Percentiles rank a stretch among this genome's conserved stretches.
Conservation (phyloP, 2,113 vertebrate species). For the Glaucidium brasilianum region DNA sequence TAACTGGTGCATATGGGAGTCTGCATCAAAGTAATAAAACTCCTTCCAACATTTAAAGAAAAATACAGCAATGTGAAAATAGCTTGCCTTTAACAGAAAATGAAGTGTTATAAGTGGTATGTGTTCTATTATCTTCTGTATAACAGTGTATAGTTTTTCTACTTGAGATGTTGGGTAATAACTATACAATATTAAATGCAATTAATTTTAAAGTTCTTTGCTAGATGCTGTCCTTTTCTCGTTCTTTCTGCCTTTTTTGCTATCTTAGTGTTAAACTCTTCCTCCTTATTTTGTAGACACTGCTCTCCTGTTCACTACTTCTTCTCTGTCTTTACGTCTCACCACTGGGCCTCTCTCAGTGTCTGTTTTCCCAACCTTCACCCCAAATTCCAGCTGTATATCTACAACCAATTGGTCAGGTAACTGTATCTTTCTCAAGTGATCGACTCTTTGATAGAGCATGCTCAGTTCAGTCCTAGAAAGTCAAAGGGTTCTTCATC, state of each 20-base stretch:
- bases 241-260: conserved; percentile 76
- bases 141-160: conserved; percentile 50
- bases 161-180: conserved; percentile 38
- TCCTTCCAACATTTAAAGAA: background rate
- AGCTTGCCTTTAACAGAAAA: conserved; percentile 2
- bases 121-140: conserved; percentile 36
- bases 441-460: conserved; percentile 86
- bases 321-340: conserved; percentile 99
- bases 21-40: background rate
- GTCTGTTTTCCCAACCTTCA: conserved; percentile 98
- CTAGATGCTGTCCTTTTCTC: conserved; percentile 75
- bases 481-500: conserved; percentile 40
- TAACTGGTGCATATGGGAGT: background rate
- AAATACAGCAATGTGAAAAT: background rate
- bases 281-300: conserved; percentile 92
- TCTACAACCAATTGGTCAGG: conserved; percentile 99
- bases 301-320: conserved; percentile 98
- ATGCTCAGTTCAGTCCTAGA: conserved; percentile 86
- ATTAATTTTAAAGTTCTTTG: conserved; percentile 57
- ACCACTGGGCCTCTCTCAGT: conserved; percentile 98
- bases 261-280: conserved; percentile 81
- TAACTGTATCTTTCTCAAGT: conserved; percentile 85
- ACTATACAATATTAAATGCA: conserved; percentile 56
- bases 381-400: conserved; percentile 99
- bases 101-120: background rate